Evolutionary conservation across 2,113 vertebrate genomes (phyloP).

Genomic region (Nicator chloris): DNA sequence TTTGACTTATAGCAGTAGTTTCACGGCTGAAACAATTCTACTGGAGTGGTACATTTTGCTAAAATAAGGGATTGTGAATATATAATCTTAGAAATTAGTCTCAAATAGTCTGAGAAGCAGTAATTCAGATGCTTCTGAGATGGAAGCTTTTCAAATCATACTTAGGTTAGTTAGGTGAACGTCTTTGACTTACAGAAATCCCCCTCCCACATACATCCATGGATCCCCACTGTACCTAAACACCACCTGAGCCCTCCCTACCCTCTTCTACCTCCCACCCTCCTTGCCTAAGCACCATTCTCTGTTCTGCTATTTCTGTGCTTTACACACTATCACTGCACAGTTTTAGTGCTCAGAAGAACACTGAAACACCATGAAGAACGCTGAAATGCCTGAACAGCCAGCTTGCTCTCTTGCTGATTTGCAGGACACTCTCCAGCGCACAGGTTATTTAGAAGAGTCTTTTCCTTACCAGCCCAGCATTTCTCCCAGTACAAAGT

Average conservation of each 20-base stretch:
- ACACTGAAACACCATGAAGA: too few species aligned
- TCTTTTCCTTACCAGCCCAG: neutral
- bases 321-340: neutral
- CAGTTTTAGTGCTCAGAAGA: neutral
- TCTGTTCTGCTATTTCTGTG: neutral
- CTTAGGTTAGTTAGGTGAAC: neutral
- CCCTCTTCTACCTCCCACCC: neutral
- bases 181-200: neutral
- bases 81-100: neutral
- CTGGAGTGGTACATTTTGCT: neutral
- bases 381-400: neutral
- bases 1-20: neutral
- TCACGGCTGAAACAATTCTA: neutral
- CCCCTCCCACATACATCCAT: fast-evolving
- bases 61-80: neutral
- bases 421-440: neutral
- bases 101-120: neutral
- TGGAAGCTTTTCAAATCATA: neutral
- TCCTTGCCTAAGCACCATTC: neutral
- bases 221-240: neutral
- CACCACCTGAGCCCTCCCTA: fast-evolving
- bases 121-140: neutral
- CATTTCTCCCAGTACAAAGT: neutral
- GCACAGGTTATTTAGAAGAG: neutral
- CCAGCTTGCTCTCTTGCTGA: neutral